Evolutionary conservation across 2,113 vertebrate species (phyloP).

Genomic region (Dryoscopus gambensis): DNA sequence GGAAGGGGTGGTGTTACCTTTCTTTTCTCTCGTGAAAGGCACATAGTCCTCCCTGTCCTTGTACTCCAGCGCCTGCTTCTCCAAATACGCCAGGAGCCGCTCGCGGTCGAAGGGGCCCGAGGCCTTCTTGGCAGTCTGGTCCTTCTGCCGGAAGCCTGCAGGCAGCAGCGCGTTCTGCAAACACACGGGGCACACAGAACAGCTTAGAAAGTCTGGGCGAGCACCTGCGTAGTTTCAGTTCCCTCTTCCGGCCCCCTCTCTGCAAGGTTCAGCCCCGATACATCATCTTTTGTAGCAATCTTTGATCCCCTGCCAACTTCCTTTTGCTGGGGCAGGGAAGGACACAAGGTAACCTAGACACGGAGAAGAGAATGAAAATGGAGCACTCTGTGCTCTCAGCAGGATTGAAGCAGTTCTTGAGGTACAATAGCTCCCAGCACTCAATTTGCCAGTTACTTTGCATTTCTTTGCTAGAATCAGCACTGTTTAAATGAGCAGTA

Average conservation of each 20-base stretch:
- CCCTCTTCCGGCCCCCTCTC: background rate
- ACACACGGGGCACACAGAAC: background rate
- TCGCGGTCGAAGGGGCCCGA: conserved; percentile 87
- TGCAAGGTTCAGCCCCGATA: background rate
- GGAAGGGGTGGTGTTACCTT: conserved; percentile 79
- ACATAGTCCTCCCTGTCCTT: conserved; percentile 92
- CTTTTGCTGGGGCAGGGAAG: background rate
- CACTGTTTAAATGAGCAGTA: background rate
- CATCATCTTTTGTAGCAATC: background rate
- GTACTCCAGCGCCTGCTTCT: conserved; percentile 92
- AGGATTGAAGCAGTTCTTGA: background rate
- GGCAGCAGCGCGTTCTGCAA: conserved; percentile 91
- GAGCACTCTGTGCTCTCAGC: background rate
- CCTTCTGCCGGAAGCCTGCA: conserved; percentile 92
- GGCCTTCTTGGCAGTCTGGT: conserved; percentile 85
- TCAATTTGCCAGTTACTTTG: background rate
- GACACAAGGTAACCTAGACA: background rate
- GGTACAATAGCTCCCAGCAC: background rate
- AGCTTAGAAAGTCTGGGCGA: background rate
- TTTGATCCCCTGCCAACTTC: background rate
- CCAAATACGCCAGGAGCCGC: conserved; percentile 84
- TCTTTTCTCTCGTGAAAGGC: conserved; percentile 93
- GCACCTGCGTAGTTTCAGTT: background rate
- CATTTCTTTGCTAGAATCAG: background rate
- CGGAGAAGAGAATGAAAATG: background rate